Percentiles rank a stretch among this genome's conserved stretches.
phyloP scores from a whole-genome alignment of 2,113 vertebrate genomes.

The Anas platyrhynchos region DNA sequence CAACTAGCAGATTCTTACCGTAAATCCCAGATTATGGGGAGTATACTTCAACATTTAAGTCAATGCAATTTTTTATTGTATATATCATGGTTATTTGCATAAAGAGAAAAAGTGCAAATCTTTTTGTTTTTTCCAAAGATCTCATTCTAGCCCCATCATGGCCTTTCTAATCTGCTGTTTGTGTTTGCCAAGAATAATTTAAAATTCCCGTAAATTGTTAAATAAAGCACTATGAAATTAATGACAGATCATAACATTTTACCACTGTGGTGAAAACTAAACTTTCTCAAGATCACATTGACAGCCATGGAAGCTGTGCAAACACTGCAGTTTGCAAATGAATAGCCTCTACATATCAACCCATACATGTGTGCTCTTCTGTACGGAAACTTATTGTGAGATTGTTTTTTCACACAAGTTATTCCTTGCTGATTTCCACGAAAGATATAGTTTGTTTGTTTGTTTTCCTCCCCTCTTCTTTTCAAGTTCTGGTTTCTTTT shows the following conservation, averaged over 20 bases:
- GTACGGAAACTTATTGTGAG: neutral
- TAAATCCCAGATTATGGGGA: neutral
- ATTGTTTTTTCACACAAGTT: neutral
- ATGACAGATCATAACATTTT: neutral
- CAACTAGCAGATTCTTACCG: neutral
- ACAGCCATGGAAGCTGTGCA: neutral
- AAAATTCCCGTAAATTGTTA: neutral
- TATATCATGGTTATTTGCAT: neutral
- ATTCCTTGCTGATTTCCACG: neutral
- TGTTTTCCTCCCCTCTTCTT: neutral
- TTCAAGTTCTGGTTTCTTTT: neutral
- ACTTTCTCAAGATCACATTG: neutral
- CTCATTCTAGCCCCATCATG: neutral
- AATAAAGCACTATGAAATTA: neutral
- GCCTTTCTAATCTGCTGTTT: neutral
- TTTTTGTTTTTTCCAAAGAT: neutral
- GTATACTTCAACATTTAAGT: neutral
- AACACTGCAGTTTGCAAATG: neutral
- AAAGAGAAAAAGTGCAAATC: neutral
- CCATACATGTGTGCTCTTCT: accelerated
- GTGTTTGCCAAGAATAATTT: neutral
- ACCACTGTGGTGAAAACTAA: neutral
- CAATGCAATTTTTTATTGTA: neutral
- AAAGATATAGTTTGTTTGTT: neutral
- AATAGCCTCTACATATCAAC: neutral